A percentile compares a stretch with the other conserved stretches of the same genome.
Conservation (phyloP, 2,888 invertebrate species). For the Plagodis dolabraria region DNA sequence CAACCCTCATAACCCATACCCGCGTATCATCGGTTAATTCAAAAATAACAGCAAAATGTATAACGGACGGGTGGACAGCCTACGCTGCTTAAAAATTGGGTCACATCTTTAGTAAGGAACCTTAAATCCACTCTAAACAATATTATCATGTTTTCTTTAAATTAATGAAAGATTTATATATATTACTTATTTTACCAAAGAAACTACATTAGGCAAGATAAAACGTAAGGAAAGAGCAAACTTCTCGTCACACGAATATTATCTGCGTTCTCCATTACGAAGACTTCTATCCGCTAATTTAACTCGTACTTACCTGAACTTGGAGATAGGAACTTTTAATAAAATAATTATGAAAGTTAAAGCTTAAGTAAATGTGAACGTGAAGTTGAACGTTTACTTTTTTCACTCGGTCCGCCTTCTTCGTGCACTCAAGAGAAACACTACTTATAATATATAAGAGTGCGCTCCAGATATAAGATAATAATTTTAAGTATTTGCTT, state of each 20-base stretch:
- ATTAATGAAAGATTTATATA: too few species aligned
- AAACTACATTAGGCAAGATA: conserved; percentile 1
- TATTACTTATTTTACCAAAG: too few species aligned
- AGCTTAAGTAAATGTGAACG: conserved; percentile 33
- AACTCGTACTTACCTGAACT: conserved; percentile 24
- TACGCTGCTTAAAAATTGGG: too few species aligned
- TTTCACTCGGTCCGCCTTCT: conserved; percentile 13
- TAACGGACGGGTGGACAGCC: too few species aligned
- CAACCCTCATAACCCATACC: too few species aligned
- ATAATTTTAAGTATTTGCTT: conserved; percentile 6
- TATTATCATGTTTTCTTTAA: too few species aligned
- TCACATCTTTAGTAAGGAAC: too few species aligned
- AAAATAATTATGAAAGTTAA: conserved; percentile 35
- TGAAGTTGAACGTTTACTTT: conserved; percentile 26
- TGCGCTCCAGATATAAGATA: conserved; percentile 4
- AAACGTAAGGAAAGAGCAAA: conserved; percentile 14
- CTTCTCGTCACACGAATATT: conserved; percentile 10
- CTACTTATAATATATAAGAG: conserved; percentile 1
- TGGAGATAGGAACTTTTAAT: conserved; percentile 30
- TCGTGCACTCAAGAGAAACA: conserved; percentile 1
- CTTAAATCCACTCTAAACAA: too few species aligned
- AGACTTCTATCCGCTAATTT: conserved; percentile 28
- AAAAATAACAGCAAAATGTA: too few species aligned
- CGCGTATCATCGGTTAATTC: too few species aligned
- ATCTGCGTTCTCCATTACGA: conserved; percentile 17